Conservation (phyloP, 2,888 invertebrate genomes). For the Pyrrhosoma nymphula region DNA sequence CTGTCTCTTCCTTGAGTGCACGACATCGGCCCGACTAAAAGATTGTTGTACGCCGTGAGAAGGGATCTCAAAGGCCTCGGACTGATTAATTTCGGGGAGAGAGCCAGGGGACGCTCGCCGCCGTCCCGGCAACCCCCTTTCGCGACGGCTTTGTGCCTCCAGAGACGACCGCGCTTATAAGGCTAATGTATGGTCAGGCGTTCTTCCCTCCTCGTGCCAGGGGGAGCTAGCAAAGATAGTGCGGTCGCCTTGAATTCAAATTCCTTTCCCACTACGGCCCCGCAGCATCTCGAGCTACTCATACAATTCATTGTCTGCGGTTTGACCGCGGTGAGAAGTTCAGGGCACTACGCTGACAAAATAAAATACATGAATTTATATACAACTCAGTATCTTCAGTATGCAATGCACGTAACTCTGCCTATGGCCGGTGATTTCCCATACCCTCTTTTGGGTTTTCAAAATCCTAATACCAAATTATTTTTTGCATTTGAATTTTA, state of each 20-base stretch:
- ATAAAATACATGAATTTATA: no score
- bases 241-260: not conserved
- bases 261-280: not conserved
- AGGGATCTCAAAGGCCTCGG: not conserved
- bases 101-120: not conserved
- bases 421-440: no score
- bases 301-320: not conserved
- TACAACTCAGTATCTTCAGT: no score
- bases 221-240: not conserved
- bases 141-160: not conserved
- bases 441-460: no score
- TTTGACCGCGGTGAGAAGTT: not conserved
- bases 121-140: not conserved
- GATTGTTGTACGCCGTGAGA: not conserved
- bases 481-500: no score
- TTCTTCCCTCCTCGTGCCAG: no score
- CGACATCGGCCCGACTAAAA: not conserved
- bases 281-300: not conserved
- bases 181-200: not conserved
- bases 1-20: not conserved
- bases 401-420: no score
- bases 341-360: no score
- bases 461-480: no score
- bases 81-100: slow-evolving; percentile 21
- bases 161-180: not conserved